Evolutionary conservation across 2,888 invertebrate genomes (phyloP), one percentile per base, ranked within the genome.

Genomic region (Odontocolon sp.): DNA sequence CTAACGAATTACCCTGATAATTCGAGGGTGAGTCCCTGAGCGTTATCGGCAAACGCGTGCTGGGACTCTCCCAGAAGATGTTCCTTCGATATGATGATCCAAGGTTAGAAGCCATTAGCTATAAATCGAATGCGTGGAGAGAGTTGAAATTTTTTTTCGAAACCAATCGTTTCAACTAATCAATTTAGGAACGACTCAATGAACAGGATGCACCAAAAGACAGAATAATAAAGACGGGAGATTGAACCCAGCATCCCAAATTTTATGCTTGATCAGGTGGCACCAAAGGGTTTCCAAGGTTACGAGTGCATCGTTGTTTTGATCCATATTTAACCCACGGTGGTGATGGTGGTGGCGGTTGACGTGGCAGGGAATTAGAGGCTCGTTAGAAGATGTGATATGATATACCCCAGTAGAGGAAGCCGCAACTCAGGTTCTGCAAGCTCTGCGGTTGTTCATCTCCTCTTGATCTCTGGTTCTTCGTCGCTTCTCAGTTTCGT

Each of bases 1-100:
- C 45, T 72, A 50, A 57, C 76, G 36, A 72, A 72, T 76, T 70
- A 70, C 66, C 59, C n/a, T 38, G 75, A 76, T 76, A 66, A 52
- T 66, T 54, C 66, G 47, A 61, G 66, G 76, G 67, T 61, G 63
- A 68, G 76, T 21, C 67, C 66, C 21, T 45, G 11, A 16, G 31
- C 56, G 45, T 68, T 70, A 70, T 76, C 69, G 33, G 11, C 54
- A 9, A 61, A 70, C 40, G 11, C 9, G 4, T 8, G 23, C 8
- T n/a, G 26, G 6, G 14, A 18, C 8, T 9, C 31, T 18, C 16
- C 54, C 54, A 16, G 14, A 40, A 26, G 33, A 57, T 64, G 14
- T 16, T 16, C 11, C 38, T 31, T 31, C 40, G 31, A 61, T 31
- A 36, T 28, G 26, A 11, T 8, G 18, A 56, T 33, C 9, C 36